These are phyloP conservation scores for Holacanthella duospinosa DNA, from an alignment of 2,888 invertebrate species.

Conservation along the genomic window DNA sequence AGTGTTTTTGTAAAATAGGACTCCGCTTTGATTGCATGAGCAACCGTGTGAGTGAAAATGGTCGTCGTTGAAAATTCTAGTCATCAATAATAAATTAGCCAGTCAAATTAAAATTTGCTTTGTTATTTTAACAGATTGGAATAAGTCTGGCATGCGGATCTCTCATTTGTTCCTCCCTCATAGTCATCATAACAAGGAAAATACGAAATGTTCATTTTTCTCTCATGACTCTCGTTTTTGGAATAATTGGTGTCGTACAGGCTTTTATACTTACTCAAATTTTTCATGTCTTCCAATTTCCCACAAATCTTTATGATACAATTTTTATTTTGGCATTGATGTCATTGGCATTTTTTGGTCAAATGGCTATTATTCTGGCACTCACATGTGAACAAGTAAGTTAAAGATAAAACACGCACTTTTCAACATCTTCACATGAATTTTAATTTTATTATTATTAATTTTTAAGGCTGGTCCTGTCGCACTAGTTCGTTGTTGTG, in stretches of 20 bases:
- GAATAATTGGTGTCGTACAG: conserved; percentile 29
- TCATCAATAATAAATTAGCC: not conserved
- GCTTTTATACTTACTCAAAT: conserved; percentile 20
- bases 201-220: conserved; percentile 35
- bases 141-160: conserved; percentile 29
- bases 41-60: too few species aligned
- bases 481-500: conserved; percentile 76
- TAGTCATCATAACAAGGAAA: conserved; percentile 33
- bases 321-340: conserved; percentile 47
- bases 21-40: too few species aligned
- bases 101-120: not conserved
- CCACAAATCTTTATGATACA: conserved; percentile 17
- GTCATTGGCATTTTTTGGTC: conserved; percentile 74
- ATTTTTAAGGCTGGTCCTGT: conserved; percentile 64
- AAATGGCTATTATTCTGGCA: conserved; percentile 73
- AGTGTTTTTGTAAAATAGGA: too few species aligned
- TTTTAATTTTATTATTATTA: not conserved
- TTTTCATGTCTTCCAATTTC: conserved; percentile 19
- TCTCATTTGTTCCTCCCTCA: conserved; percentile 30
- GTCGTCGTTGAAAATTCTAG: not conserved
- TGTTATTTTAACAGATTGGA: conserved; percentile 25
- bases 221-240: conserved; percentile 31
- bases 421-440: too few species aligned
- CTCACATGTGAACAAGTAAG: conserved; percentile 65
- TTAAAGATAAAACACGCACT: too few species aligned